phyloP scores from a whole-genome alignment of 2,888 invertebrate species.

The Ashinkailepas kermadecensis region DNA sequence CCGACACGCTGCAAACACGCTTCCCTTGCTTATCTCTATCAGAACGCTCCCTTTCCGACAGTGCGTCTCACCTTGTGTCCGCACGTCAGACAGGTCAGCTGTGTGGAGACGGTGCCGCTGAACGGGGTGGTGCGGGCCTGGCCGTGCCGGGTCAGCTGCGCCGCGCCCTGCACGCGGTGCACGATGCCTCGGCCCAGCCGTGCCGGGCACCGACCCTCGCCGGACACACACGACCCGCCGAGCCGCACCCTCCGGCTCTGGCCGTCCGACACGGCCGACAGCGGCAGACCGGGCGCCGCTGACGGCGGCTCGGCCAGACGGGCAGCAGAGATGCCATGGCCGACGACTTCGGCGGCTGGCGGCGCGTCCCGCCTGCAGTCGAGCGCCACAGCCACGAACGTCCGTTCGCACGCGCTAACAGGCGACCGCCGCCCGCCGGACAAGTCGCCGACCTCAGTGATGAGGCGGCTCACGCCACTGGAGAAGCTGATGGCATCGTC shows the following conservation, averaged over 20 bases:
- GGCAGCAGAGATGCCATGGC: no score
- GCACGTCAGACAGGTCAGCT: conserved; percentile 64
- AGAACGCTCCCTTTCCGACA: neutral
- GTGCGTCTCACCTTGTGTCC: conserved; percentile 52
- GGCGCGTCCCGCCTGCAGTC: no score
- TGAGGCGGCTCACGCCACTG: neutral
- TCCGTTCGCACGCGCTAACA: no score
- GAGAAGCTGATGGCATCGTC: neutral
- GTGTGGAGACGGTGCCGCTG: conserved; percentile 63
- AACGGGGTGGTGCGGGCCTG: neutral
- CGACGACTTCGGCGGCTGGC: no score
- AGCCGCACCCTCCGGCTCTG: neutral
- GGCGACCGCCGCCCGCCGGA: no score
- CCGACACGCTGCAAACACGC: no score
- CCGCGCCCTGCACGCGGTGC: conserved; percentile 1
- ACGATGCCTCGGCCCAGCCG: neutral
- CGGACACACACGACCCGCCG: neutral
- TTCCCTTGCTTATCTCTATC: neutral
- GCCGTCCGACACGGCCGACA: neutral
- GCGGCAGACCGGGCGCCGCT: neutral
- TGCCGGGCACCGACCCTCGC: neutral
- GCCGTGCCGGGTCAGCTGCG: neutral
- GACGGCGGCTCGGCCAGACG: neutral
- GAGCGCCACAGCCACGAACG: no score
- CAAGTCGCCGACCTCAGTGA: no score